Evolutionary conservation across 2,888 invertebrate genomes (phyloP).

Genomic region (Phalangium opilio): DNA sequence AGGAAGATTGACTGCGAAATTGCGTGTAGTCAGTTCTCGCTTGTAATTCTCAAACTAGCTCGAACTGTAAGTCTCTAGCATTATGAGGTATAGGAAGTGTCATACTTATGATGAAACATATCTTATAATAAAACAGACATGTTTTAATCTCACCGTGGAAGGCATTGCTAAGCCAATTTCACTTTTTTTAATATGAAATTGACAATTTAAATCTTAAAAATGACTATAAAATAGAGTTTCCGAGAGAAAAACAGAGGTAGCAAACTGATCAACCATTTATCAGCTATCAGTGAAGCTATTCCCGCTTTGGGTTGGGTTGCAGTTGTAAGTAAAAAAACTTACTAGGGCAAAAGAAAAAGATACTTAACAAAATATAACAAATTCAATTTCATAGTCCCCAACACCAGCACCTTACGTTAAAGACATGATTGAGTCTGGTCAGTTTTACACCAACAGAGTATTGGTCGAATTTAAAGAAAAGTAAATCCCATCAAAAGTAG

Average conservation of each 20-base stretch:
- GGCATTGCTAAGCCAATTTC: not conserved
- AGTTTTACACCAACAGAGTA: constrained; percentile 95
- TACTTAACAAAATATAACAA: not conserved
- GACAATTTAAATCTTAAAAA: too few species aligned
- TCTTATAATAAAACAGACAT: too few species aligned
- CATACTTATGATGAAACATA: too few species aligned
- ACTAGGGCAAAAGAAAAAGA: not conserved
- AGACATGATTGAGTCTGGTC: constrained; percentile 95
- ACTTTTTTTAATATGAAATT: not conserved
- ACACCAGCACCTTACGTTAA: constrained; percentile 92
- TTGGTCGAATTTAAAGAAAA: constrained; percentile 97
- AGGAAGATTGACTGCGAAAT: too few species aligned
- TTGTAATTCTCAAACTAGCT: too few species aligned
- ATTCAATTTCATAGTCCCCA: constrained; percentile 43
- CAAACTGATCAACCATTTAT: constrained; percentile 79
- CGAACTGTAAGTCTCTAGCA: too few species aligned
- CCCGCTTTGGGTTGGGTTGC: constrained; percentile 94
- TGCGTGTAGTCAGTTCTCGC: too few species aligned
- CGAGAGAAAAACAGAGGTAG: constrained; percentile 81
- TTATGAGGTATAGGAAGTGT: too few species aligned
- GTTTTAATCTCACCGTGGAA: too few species aligned
- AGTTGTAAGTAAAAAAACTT: constrained; percentile 43
- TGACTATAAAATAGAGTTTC: constrained; percentile 54
- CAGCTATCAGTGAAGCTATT: constrained; percentile 88
- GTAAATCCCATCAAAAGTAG: constrained; percentile 35